A percentile compares a stretch with the other conserved stretches of the same genome.
Conservation (phyloP, 2,888 invertebrate genomes). For the Glyphotaelius pellucidus region DNA sequence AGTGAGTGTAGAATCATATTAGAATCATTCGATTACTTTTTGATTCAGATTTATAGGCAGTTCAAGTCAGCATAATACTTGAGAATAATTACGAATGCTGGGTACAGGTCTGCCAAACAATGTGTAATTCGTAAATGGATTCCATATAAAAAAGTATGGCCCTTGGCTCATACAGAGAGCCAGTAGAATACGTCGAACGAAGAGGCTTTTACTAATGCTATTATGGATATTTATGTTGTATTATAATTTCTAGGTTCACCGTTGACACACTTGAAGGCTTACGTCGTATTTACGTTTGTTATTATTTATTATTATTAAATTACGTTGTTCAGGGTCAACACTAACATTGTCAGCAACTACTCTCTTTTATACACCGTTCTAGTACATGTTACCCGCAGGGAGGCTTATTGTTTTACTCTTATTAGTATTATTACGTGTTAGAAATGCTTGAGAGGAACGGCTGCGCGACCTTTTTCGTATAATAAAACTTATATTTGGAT, state of each 20-base stretch:
- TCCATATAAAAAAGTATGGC: not conserved
- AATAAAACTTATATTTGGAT: too few relatives aligned
- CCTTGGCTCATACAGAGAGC: not conserved
- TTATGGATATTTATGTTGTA: not conserved
- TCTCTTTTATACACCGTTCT: not conserved
- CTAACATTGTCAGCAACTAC: not conserved
- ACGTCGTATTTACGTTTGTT: not conserved
- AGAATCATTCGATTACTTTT: not conserved
- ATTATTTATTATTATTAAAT: not conserved
- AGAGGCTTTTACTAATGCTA: not conserved
- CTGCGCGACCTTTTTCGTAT: too few relatives aligned
- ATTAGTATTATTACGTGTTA: not conserved
- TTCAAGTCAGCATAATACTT: not conserved
- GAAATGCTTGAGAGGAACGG: too few relatives aligned
- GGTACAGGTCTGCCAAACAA: too few relatives aligned
- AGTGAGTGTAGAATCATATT: not conserved
- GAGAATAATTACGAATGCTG: too few relatives aligned
- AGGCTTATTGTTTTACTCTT: not conserved
- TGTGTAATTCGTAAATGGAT: not conserved
- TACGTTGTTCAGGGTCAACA: not conserved
- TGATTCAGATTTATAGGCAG: not conserved
- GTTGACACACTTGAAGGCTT: not conserved
- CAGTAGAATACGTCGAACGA: not conserved
- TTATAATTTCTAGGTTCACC: not conserved
- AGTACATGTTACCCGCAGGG: not conserved